phyloP scores from a whole-genome alignment of 2,888 invertebrate genomes.

The Diarsia mendica region DNA sequence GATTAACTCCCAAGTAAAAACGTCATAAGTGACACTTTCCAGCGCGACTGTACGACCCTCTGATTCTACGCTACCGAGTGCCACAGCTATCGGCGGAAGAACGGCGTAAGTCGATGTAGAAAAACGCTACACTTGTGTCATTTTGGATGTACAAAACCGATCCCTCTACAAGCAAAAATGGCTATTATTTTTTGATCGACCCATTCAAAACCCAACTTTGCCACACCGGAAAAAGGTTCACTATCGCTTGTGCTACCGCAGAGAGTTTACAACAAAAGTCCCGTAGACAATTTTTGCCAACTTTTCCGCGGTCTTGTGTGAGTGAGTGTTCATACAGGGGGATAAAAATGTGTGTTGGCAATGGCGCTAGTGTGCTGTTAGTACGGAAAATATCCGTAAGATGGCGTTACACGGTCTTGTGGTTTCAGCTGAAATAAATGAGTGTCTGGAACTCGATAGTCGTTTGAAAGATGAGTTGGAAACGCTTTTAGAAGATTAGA shows the following conservation, averaged over 20 bases:
- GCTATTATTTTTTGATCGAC: constrained; percentile 48
- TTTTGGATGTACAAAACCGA: constrained; percentile 59
- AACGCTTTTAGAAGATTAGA: constrained; percentile 79
- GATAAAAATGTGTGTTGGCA: constrained; percentile 76
- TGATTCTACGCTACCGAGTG: constrained; percentile 21
- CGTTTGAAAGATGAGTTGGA: constrained; percentile 77
- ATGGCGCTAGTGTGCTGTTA: constrained; percentile 85
- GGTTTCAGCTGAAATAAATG: constrained; percentile 72
- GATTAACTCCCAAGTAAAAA: constrained; percentile 60
- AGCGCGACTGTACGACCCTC: constrained; percentile 56
- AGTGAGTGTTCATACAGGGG: constrained; percentile 73
- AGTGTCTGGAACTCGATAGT: constrained; percentile 68
- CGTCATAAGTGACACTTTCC: constrained; percentile 61
- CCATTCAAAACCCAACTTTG: constrained; percentile 60
- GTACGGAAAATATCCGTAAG: constrained; percentile 74
- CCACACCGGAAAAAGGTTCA: fast-evolving
- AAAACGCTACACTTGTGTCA: constrained; percentile 55
- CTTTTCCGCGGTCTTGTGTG: constrained; percentile 79
- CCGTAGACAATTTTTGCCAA: constrained; percentile 78
- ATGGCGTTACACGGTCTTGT: constrained; percentile 80
- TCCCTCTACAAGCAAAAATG: constrained; percentile 67
- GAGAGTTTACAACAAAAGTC: constrained; percentile 64
- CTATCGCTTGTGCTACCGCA: constrained; percentile 44
- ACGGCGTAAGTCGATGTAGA: constrained; percentile 57
- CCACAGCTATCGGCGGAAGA: constrained; percentile 54